These are phyloP conservation scores for Motacilla alba DNA, from an alignment of 2,113 vertebrate species.

Conservation along the genomic window DNA sequence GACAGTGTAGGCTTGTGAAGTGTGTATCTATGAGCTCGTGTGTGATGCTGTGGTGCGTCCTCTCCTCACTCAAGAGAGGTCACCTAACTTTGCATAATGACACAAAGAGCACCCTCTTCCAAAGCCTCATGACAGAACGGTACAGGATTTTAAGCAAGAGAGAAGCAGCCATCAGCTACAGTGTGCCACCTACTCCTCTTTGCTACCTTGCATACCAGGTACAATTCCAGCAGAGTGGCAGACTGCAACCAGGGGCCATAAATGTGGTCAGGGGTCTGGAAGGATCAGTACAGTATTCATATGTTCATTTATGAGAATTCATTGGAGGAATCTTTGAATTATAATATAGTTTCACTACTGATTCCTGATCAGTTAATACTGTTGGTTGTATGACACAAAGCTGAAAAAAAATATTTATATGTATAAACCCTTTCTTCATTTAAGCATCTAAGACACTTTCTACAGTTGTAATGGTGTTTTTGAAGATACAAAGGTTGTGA, in stretches of 20 bases:
- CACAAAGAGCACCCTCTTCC: not conserved
- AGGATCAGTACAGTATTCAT: not conserved
- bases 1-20: not conserved
- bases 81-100: too few species aligned
- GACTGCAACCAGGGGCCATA: not conserved
- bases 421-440: not conserved
- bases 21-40: not conserved
- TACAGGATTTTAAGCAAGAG: not conserved
- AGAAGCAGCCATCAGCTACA: too few species aligned
- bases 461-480: not conserved
- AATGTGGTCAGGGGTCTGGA: not conserved
- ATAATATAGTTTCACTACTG: not conserved
- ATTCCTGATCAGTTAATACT: not conserved
- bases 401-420: not conserved
- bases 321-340: not conserved
- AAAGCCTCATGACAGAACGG: not conserved
- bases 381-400: not conserved
- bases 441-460: not conserved
- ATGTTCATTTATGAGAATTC: not conserved
- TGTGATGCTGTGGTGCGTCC: accelerated
- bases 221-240: not conserved
- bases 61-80: not conserved
- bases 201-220: accelerated
- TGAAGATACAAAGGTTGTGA: not conserved
- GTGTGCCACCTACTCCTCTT: not conserved